Percentiles rank a stretch among this genome's conserved stretches.
phyloP scores from a whole-genome alignment of 2,888 invertebrate species.

The Pollenia amentaria region DNA sequence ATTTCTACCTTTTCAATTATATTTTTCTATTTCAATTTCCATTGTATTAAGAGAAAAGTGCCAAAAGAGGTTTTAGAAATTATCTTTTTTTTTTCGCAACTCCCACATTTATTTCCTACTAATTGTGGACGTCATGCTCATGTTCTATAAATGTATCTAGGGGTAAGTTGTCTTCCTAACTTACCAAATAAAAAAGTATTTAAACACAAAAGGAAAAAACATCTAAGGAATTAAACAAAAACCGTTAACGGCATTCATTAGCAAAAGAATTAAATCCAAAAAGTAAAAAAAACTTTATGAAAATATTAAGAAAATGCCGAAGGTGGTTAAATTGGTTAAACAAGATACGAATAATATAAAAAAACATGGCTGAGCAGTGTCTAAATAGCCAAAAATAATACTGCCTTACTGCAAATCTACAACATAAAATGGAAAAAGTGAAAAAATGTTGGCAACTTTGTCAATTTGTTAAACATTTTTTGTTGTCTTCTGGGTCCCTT shows the following conservation, averaged over 20 bases:
- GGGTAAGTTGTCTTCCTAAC: slow-evolving; percentile 23
- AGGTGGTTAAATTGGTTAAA: slow-evolving; percentile 43
- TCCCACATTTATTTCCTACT: not conserved
- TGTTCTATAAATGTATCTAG: not conserved
- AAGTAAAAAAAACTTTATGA: not conserved
- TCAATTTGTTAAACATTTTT: slow-evolving; percentile 4
- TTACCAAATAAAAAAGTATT: not conserved
- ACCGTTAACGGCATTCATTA: slow-evolving; percentile 48
- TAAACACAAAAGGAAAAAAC: slow-evolving; percentile 1
- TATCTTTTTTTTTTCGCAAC: slow-evolving; percentile 48
- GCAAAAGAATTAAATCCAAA: slow-evolving; percentile 5
- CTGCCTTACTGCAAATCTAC: too few relatives aligned
- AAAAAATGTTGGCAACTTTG: slow-evolving; percentile 38
- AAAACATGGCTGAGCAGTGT: not conserved
- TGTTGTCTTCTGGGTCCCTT: not conserved
- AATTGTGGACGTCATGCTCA: not conserved
- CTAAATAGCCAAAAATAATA: not conserved
- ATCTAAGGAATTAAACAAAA: slow-evolving; percentile 49
- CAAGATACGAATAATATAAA: not conserved
- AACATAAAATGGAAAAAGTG: not conserved
- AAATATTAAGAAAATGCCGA: slow-evolving; percentile 26
- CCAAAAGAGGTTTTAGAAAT: slow-evolving; percentile 50
- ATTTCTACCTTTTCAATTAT: not conserved
- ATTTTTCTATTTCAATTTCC: not conserved
- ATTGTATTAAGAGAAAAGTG: slow-evolving; percentile 14